Percentiles rank a stretch among this genome's conserved stretches.
phyloP scores from a whole-genome alignment of 2,888 invertebrate genomes.

The Rotaria magnacalcarata region DNA sequence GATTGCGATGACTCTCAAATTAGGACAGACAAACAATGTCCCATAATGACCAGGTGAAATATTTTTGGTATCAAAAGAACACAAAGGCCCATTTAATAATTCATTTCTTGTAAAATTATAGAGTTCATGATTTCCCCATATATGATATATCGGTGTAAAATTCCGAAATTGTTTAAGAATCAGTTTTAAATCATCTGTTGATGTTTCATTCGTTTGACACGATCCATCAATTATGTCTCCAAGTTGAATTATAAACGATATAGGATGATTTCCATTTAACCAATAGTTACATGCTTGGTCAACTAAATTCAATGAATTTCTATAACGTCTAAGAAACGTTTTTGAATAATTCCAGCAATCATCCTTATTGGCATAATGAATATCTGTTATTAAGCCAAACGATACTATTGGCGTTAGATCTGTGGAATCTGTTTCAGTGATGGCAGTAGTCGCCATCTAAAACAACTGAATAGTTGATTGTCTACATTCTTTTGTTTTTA shows the following conservation, averaged over 20 bases:
- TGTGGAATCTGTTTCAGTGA: not conserved
- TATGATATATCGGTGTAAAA: slow-evolving; percentile 51
- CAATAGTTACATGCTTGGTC: slow-evolving; percentile 53
- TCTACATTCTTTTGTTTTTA: not conserved
- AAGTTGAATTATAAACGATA: slow-evolving; percentile 56
- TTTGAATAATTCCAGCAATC: slow-evolving; percentile 54
- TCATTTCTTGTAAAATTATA: slow-evolving; percentile 56
- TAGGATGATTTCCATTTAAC: slow-evolving; percentile 47
- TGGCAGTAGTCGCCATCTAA: not conserved
- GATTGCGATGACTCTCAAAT: slow-evolving; percentile 53
- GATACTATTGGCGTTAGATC: slow-evolving; percentile 47
- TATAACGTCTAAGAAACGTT: slow-evolving; percentile 54
- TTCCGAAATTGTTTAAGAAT: slow-evolving; percentile 47
- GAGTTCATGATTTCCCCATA: slow-evolving; percentile 59
- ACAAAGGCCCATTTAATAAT: slow-evolving; percentile 47
- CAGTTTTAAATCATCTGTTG: slow-evolving; percentile 44
- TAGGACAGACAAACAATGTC: slow-evolving; percentile 49
- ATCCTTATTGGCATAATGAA: slow-evolving; percentile 59
- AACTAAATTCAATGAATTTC: slow-evolving; percentile 54
- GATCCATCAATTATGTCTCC: slow-evolving; percentile 60
- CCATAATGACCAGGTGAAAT: not conserved
- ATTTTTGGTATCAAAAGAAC: slow-evolving; percentile 6
- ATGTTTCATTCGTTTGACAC: slow-evolving; percentile 50
- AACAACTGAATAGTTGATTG: not conserved
- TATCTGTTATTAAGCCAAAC: slow-evolving; percentile 59